Base-by-base conservation (phyloP, 2,113 vertebrate species). In the Tychaedon coryphoeus region DNA sequence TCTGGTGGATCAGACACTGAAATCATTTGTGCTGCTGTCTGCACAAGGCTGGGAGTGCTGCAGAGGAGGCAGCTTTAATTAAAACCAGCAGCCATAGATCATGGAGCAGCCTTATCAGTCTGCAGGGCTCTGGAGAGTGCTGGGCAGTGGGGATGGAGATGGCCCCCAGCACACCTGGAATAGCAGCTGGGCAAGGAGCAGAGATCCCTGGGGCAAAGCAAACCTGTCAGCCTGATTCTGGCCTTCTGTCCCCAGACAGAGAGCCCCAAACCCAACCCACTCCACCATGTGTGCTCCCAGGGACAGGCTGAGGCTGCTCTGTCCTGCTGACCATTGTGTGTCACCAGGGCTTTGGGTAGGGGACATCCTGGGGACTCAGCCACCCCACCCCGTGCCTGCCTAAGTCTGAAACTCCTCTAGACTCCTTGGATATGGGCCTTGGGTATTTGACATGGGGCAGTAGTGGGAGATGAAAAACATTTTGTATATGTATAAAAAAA, bases 51-150 rank as follows among this genome's bases (percentile, higher is more conserved):
- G 34, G 71, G 43, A 88, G 87, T 1, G 1, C 61, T 73, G 85
- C 81, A 92, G 87, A 56, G 87, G 81, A 95, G 87, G 79, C 47
- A 92, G 77, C 74, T 85, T 87, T 96, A 93, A 96, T 96, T 95
- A 95, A 91, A 97, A 54, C 26, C 70, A 92, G 50, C 48, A 3
- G 1, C 87, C 54, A 48, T 28, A 72, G 90, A 73, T 88, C 87
- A 76, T 57, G 74, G 53, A 92, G 66, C 84, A 82, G 62, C 29
- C 33, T 85, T 88, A 86, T 70, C 81, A 76, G 18, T 57, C 64
- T 29, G 42, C 74, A 65, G 84, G 73, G 70, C 62, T 87, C 40
- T 2, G 0, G 70, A 58, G 54, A 78, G 69, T 2, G 1, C 76
- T 0, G 5, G 53, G 65, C 60, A 36, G 72, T 22, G 48, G 51